Conservation (phyloP, 2,888 invertebrate genomes). For the Harmothoe impar region DNA sequence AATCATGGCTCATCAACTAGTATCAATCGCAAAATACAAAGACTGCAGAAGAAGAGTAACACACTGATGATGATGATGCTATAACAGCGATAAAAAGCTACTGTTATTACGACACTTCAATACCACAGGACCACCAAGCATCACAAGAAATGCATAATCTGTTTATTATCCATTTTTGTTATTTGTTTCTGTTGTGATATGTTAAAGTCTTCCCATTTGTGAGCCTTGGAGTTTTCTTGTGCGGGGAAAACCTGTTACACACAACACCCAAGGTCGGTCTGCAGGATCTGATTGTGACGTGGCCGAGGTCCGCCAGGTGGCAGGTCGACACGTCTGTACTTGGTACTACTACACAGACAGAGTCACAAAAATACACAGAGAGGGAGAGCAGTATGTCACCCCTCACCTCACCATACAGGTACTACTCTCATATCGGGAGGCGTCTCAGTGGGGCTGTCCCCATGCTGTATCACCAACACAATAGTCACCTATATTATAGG, state of each 20-base stretch:
- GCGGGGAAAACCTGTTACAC: conserved; percentile 53
- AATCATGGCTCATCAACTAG: no score
- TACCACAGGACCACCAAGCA: background rate
- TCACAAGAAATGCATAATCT: conserved; percentile 17
- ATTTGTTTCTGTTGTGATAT: conserved; percentile 43
- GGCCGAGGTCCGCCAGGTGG: background rate
- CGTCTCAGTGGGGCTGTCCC: background rate
- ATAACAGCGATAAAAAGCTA: background rate
- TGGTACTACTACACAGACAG: background rate
- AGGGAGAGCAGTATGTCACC: background rate
- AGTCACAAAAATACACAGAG: background rate
- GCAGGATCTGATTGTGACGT: conserved; percentile 11
- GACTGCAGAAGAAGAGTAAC: no score
- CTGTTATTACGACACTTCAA: background rate
- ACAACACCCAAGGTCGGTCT: conserved; percentile 39
- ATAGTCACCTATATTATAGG: background rate
- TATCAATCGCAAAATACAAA: no score
- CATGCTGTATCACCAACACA: background rate
- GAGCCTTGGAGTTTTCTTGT: conserved; percentile 36
- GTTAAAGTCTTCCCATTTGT: conserved; percentile 48
- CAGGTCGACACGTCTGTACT: no score
- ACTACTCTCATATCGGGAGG: no score
- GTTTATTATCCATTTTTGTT: background rate
- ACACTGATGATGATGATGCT: background rate
- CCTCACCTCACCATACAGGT: background rate